Percentiles rank a stretch among this genome's conserved stretches.
phyloP scores from a whole-genome alignment of 2,797 vertebrate genomes.

The Sarcophilus harrisii region DNA sequence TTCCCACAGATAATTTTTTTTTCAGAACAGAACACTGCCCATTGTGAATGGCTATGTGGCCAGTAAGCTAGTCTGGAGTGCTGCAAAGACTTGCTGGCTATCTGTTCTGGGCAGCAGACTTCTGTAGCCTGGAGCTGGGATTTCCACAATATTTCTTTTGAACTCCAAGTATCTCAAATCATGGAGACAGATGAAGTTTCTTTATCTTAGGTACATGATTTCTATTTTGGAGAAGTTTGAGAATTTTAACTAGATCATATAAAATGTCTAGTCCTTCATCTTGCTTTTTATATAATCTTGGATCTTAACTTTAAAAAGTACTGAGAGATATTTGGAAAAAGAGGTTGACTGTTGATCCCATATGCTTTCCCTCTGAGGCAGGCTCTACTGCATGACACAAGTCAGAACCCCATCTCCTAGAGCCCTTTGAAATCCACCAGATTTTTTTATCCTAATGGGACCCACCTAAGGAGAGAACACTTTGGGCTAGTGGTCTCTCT shows the following conservation, averaged over 20 bases:
- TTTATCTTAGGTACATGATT: too few species aligned
- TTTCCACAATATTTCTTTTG: not conserved
- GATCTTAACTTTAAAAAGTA: not conserved
- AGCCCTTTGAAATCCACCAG: not conserved
- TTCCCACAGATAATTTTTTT: not conserved
- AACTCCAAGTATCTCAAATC: not conserved
- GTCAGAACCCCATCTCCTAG: not conserved
- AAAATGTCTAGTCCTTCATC: too few species aligned
- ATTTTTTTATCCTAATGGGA: not conserved
- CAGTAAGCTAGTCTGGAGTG: not conserved
- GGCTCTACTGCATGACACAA: too few species aligned
- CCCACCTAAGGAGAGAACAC: not conserved
- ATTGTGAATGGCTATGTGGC: not conserved
- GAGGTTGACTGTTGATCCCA: not conserved
- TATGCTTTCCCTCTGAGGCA: not conserved
- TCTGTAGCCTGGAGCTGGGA: not conserved
- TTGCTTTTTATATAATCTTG: too few species aligned
- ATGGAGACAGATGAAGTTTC: not conserved
- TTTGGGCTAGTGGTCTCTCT: not conserved
- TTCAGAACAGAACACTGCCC: not conserved
- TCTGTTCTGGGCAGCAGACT: not conserved
- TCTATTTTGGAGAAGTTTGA: too few species aligned
- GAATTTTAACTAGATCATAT: too few species aligned
- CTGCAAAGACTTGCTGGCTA: not conserved
- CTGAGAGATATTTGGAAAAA: not conserved